Conservation (phyloP, 2,797 vertebrate species). For the Psittacula echo region DNA sequence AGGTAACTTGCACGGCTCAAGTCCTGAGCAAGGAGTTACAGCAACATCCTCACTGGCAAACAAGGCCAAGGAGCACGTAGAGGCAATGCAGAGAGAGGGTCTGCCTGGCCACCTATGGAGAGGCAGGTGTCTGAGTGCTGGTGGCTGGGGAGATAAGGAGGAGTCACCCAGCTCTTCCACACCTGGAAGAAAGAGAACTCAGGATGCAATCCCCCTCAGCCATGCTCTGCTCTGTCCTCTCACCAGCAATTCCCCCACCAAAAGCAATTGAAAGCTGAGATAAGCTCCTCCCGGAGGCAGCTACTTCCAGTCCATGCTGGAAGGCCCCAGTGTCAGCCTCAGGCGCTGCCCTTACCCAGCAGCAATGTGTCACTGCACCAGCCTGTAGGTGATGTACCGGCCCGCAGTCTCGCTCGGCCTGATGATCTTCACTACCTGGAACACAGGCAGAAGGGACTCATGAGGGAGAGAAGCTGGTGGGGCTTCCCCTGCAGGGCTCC, state of each 20-base stretch:
- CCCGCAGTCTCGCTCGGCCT: conserved; percentile 95
- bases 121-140: background rate
- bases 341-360: background rate
- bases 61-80: accelerated
- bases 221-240: background rate
- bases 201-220: background rate
- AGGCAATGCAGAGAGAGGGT: background rate
- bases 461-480: background rate
- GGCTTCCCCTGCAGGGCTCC: background rate
- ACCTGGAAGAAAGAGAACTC: background rate
- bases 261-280: accelerated
- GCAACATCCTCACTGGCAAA: background rate
- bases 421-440: conserved; percentile 97
- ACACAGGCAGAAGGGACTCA: accelerated
- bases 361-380: conserved; percentile 83
- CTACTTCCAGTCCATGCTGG: accelerated
- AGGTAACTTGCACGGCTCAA: background rate
- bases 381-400: conserved; percentile 96
- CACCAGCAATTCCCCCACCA: background rate
- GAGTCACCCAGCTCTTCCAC: background rate
- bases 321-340: accelerated
- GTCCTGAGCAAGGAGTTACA: background rate
- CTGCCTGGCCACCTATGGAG: background rate
- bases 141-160: background rate
- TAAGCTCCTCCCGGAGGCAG: background rate